These are phyloP conservation scores for Limnephilus auricula DNA, from an alignment of 2,888 invertebrate species.

Conservation along the genomic window DNA sequence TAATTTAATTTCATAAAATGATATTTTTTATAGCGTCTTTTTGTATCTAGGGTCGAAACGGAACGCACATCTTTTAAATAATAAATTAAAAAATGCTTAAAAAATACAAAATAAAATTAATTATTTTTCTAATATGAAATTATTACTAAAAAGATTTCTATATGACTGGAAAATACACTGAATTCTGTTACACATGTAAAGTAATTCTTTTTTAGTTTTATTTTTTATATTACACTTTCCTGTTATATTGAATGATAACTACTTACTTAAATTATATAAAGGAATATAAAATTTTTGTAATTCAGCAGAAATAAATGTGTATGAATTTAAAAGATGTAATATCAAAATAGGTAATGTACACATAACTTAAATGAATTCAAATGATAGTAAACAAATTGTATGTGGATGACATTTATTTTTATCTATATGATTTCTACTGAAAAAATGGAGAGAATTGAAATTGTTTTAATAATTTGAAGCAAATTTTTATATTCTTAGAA, in stretches of 20 bases:
- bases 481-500: neutral
- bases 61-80: constrained; percentile 21
- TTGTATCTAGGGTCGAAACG: constrained; percentile 51
- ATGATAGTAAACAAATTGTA: neutral
- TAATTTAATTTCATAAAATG: neutral
- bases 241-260: neutral
- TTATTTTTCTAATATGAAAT: constrained; percentile 2
- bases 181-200: neutral
- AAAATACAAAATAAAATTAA: constrained; percentile 24
- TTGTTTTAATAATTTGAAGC: neutral
- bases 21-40: constrained; percentile 45
- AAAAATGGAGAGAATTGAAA: neutral
- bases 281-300: neutral
- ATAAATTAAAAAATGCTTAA: constrained; percentile 42
- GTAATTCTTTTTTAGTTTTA: neutral
- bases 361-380: neutral
- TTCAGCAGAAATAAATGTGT: neutral
- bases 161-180: constrained; percentile 47
- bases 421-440: neutral
- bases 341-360: neutral
- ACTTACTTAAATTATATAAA: no score
- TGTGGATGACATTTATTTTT: neutral
- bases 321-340: neutral
- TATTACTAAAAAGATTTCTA: constrained; percentile 23
- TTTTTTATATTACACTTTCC: neutral